Evolutionary conservation across 2,113 vertebrate genomes (phyloP).

Genomic region (Xiphorhynchus elegans): DNA sequence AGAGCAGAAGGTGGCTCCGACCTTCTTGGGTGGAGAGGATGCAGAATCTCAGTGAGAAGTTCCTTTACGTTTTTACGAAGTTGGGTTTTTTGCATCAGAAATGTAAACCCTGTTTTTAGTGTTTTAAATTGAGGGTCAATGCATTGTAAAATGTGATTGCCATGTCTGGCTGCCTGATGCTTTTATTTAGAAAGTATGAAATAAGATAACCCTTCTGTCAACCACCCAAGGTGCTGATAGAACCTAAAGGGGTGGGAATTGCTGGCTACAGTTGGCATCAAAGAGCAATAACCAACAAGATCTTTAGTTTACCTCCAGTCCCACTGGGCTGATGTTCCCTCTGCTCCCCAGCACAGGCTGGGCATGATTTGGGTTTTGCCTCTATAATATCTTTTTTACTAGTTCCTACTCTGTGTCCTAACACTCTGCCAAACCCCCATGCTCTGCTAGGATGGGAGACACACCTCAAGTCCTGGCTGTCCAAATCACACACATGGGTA

Average conservation of each 20-base stretch:
- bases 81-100: neutral
- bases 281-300: neutral
- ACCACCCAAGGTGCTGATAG: neutral
- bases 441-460: neutral
- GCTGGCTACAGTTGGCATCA: neutral
- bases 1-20: neutral
- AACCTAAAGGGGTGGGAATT: neutral
- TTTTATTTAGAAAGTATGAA: neutral
- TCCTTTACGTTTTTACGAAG: neutral
- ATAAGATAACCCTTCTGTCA: neutral
- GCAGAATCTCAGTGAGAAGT: neutral
- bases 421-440: neutral
- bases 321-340: neutral
- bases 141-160: neutral
- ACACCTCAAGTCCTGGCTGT: neutral
- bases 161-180: neutral
- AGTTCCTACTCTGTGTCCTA: neutral
- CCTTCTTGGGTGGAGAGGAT: neutral
- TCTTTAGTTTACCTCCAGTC: neutral
- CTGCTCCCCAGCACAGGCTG: neutral
- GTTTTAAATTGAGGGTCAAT: neutral
- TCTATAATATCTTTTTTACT: neutral
- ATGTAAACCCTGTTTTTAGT: neutral
- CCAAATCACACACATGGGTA: rapidly evolving
- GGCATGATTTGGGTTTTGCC: neutral